Percentiles rank a stretch among this genome's conserved stretches.
phyloP scores from a whole-genome alignment of 2,888 invertebrate genomes.

The Choristoneura rosaceana region DNA sequence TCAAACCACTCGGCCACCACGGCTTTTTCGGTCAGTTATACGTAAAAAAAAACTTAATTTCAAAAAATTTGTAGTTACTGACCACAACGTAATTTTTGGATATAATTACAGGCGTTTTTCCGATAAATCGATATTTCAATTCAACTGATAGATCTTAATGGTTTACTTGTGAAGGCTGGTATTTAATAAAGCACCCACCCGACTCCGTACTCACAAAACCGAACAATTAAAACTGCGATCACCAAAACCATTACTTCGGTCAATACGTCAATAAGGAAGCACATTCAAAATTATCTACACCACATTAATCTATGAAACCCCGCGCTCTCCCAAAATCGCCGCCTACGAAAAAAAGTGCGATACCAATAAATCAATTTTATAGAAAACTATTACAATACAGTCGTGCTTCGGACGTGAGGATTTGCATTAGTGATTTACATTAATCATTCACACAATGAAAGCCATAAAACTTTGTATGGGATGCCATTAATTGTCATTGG shows the following conservation, averaged over 20 bases:
- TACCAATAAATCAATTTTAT: slow-evolving; percentile 79
- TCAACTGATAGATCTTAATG: too few species aligned
- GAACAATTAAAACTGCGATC: not conserved
- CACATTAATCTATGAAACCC: slow-evolving; percentile 28
- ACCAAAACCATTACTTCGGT: slow-evolving; percentile 24
- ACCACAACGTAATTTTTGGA: too few species aligned
- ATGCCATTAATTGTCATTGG: slow-evolving; percentile 84
- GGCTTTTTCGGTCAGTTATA: too few species aligned
- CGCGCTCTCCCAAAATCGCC: slow-evolving; percentile 43
- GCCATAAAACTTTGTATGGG: slow-evolving; percentile 82
- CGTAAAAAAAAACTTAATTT: too few species aligned
- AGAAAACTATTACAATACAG: slow-evolving; percentile 64
- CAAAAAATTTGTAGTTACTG: too few species aligned
- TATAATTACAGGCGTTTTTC: too few species aligned
- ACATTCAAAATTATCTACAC: slow-evolving; percentile 39
- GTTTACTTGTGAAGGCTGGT: too few species aligned
- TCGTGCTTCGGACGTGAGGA: slow-evolving; percentile 73
- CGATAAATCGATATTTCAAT: too few species aligned
- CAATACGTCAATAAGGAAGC: slow-evolving; percentile 29
- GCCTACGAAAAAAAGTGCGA: slow-evolving; percentile 63
- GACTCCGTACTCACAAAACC: not conserved
- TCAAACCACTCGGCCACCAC: too few species aligned
- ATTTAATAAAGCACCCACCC: not conserved
- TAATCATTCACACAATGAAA: slow-evolving; percentile 83
- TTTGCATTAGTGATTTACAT: slow-evolving; percentile 84